Conservation (phyloP, 2,888 invertebrate species). For the Tetranychus truncatus region DNA sequence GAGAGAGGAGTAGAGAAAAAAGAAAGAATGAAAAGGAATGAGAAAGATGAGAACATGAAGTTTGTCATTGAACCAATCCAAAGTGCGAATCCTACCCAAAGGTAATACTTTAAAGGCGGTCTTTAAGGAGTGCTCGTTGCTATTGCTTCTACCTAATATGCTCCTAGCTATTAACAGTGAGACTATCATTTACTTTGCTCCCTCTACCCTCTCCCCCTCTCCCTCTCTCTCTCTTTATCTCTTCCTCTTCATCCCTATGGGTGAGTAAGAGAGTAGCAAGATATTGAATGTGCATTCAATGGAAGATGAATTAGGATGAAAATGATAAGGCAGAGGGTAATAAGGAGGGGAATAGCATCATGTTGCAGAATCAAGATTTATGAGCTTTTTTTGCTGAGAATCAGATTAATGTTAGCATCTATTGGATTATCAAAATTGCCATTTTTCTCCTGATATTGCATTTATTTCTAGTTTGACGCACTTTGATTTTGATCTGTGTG, state of each 20-base stretch:
- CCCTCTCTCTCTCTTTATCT: not conserved
- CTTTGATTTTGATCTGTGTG: too few species aligned
- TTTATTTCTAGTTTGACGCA: too few species aligned
- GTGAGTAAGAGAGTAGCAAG: not conserved
- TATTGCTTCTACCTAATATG: too few species aligned
- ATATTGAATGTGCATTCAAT: not conserved
- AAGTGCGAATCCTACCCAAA: not conserved
- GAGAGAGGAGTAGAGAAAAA: not conserved
- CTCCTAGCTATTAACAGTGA: too few species aligned
- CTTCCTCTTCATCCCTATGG: not conserved
- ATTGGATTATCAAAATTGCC: not conserved
- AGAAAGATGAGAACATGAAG: not conserved
- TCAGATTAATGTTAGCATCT: not conserved
- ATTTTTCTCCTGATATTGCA: too few species aligned
- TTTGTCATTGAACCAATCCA: too few species aligned
- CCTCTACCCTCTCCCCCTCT: not conserved
- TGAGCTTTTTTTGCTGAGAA: not conserved
- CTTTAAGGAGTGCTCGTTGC: too few species aligned
- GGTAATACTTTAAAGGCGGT: too few species aligned
- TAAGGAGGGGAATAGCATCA: constrained; percentile 2
- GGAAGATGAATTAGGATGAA: not conserved
- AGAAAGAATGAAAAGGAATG: not conserved
- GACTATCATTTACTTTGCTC: constrained; percentile 2
- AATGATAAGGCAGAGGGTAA: not conserved
- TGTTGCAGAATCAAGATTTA: not conserved